Conservation (phyloP, 2,888 invertebrate genomes). For the Philaethria dido region DNA sequence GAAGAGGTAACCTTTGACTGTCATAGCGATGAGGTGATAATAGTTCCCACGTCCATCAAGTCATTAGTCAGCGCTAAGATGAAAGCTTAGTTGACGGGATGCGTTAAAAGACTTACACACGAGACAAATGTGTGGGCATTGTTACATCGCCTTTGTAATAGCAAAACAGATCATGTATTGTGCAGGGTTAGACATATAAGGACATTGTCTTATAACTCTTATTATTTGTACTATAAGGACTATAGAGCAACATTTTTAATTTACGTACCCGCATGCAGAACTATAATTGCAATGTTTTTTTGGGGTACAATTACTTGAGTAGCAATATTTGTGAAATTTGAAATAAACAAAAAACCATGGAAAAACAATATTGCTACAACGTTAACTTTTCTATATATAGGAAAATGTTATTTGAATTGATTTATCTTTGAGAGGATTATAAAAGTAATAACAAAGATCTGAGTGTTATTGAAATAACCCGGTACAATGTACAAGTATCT, state of each 20-base stretch:
- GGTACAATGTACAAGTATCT: not conserved
- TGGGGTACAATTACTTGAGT: conserved; percentile 33
- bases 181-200: conserved; percentile 36
- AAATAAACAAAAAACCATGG: not conserved
- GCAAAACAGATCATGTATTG: conserved; percentile 59
- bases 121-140: conserved; percentile 71
- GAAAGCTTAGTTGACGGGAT: conserved; percentile 36
- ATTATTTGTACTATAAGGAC: conserved; percentile 9
- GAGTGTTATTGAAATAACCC: not conserved
- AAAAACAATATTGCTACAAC: not conserved
- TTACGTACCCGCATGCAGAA: conserved; percentile 15
- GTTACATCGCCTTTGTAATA: conserved; percentile 65
- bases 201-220: conserved; percentile 2
- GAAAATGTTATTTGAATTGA: conserved; percentile 2
- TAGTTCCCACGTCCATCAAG: conserved; percentile 73
- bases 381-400: not conserved
- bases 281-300: conserved; percentile 33
- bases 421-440: conserved; percentile 28
- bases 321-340: conserved; percentile 34
- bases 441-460: conserved; percentile 3
- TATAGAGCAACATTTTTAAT: not conserved
- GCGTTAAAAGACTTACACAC: conserved; percentile 44
- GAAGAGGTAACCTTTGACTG: conserved; percentile 64
- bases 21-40: conserved; percentile 72
- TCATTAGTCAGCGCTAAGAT: conserved; percentile 75